A percentile compares a stretch with the other conserved stretches of the same genome.
Evolutionary conservation across 92 coral and sea anemone species (phyloP).

Genomic region (Epizoanthus illoricatus): DNA sequence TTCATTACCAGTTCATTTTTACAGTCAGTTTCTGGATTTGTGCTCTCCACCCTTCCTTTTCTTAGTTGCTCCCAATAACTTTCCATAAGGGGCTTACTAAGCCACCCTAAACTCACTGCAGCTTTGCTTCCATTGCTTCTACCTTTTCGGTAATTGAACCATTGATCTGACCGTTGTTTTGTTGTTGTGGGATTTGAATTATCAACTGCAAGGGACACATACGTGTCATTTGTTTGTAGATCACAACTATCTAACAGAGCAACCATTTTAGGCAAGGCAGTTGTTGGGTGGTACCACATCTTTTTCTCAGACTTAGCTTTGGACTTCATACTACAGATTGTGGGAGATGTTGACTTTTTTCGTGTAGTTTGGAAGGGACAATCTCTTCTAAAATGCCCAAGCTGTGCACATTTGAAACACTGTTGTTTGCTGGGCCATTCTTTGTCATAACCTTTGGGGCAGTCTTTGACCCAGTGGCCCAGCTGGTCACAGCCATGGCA

Average conservation of each 20-base stretch:
- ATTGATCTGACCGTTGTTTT: slow-evolving; percentile 28
- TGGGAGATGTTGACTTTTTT: not conserved
- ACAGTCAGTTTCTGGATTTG: not conserved
- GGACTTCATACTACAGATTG: not conserved
- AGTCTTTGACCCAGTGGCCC: not conserved
- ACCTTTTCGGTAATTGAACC: slow-evolving; percentile 30
- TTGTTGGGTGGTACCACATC: not conserved
- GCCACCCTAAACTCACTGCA: slow-evolving; percentile 22
- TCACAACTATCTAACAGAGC: not conserved
- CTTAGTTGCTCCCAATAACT: slow-evolving; percentile 16
- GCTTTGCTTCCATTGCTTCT: slow-evolving; percentile 41
- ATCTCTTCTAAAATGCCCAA: slow-evolving; percentile 33
- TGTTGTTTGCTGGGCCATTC: slow-evolving; percentile 43
- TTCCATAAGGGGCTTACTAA: slow-evolving; percentile 5
- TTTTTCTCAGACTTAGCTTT: not conserved
- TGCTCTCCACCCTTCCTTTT: not conserved
- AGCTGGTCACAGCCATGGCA: not conserved
- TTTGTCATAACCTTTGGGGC: slow-evolving; percentile 27
- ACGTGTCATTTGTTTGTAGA: not conserved
- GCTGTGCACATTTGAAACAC: slow-evolving; percentile 46
- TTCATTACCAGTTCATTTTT: slow-evolving; percentile 13
- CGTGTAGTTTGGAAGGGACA: slow-evolving; percentile 7
- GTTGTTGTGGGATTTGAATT: slow-evolving; percentile 10
- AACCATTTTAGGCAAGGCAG: slow-evolving; percentile 21
- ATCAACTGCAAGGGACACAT: slow-evolving; percentile 6